Base-by-base conservation (phyloP, 2,888 invertebrate genomes). In the Clunio marinus region DNA sequence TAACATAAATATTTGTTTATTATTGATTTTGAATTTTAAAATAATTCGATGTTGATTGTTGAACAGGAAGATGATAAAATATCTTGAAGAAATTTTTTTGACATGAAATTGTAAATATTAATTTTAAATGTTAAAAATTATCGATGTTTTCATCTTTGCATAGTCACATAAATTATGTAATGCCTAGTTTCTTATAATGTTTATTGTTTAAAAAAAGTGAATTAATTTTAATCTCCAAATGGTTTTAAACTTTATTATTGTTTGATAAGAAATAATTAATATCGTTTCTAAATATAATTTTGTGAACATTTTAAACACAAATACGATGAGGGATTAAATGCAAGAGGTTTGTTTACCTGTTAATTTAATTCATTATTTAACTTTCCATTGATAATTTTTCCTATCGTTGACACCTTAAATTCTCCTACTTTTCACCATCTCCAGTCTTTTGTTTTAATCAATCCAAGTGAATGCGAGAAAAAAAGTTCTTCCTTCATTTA, bases 321-420 rank as follows among this genome's bases (percentile, higher is more conserved):
- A 51, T 28, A 66, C 66, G 55, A 66, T 66, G 66, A 66, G 66
- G 66, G 66, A 66, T 66, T 66, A 55, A 55, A 66, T 63, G 45
- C 63, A 66, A 66, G 66, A 66, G 66, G 66, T 66, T 66, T 66
- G 66, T 66, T 66, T 66, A 17, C 45, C n/a, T n/a, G n/a, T 35
- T 32, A 66, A 22, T 55, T 66, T 41, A 10, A 46, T 22, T 63
- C 66, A 55, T 66, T 46, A 66, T 66, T 66, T 66, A n/a, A 57
- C 13, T 22, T 57, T 27, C 13, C 57, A 57, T 27, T 32, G 32
- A 57, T 25, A 57, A 25, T 13, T 57, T 57, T 57, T 57, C 25
- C n/a, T 27, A 25, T 20, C 57, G 27, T 57, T 57, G 7, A 8
- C 51, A 41, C 7, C 41, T n/a, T 51, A 51, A 20, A 10, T 32